Evolutionary conservation across 2,888 invertebrate species (phyloP).

Genomic region (Leptinotarsa rubiginosa): DNA sequence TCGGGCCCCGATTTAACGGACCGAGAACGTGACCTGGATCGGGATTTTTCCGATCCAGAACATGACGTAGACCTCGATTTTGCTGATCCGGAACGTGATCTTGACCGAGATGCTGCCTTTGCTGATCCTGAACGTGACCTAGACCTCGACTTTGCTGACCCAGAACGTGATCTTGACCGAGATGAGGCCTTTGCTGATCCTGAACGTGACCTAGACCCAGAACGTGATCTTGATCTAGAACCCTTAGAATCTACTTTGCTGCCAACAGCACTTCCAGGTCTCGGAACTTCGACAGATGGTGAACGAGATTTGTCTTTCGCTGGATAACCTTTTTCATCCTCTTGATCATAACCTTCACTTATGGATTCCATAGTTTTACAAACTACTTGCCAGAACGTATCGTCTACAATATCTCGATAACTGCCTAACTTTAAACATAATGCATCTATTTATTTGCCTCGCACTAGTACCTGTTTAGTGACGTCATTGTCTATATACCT

Average conservation of each 20-base stretch:
- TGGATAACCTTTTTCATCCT: constrained; percentile 40
- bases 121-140: constrained; percentile 43
- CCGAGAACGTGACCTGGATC: constrained; percentile 14
- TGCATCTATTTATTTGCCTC: too few species aligned
- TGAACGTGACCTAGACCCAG: constrained; percentile 47
- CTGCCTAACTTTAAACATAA: too few species aligned
- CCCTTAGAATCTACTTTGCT: constrained; percentile 49
- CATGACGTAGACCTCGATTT: constrained; percentile 46
- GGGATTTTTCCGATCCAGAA: constrained; percentile 44
- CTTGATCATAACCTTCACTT: constrained; percentile 43
- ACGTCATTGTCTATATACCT: too few species aligned
- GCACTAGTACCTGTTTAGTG: too few species aligned
- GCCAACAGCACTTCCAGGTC: constrained; percentile 54
- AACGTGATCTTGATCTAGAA: constrained; percentile 50
- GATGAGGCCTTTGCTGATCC: constrained; percentile 34
- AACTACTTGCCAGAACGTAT: background rate
- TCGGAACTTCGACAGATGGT: constrained; percentile 53
- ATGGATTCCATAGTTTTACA: constrained; percentile 45
- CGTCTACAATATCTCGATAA: too few species aligned
- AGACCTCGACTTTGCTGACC: constrained; percentile 49
- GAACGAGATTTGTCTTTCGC: constrained; percentile 52
- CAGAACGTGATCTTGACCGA: constrained; percentile 53
- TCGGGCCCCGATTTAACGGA: constrained; percentile 10
- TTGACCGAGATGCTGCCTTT: background rate
- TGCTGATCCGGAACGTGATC: constrained; percentile 37